Percentiles rank a stretch among this genome's conserved stretches.
Conservation (phyloP, 1,140 invertebrate genomes). For the Drosophila lini region DNA sequence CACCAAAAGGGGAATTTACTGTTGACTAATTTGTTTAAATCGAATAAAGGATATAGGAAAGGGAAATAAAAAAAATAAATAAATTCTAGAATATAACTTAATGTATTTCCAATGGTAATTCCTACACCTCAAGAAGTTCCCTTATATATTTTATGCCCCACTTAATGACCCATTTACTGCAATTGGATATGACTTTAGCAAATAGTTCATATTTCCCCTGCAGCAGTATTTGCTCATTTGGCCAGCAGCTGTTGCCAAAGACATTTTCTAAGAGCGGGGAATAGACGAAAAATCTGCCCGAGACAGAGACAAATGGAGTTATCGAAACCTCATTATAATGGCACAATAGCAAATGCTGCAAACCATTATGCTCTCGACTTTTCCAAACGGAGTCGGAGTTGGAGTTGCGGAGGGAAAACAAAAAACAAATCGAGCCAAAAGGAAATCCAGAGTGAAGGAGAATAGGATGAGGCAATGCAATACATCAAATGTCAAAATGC, state of each 20-base stretch:
- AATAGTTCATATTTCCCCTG: constrained; percentile 12
- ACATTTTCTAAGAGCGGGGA: constrained; percentile 7
- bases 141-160: background rate
- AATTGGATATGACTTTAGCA: constrained; percentile 7
- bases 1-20: background rate
- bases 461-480: constrained; percentile 56
- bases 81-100: no score
- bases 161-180: constrained; percentile 2
- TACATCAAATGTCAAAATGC: constrained; percentile 81
- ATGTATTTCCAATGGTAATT: constrained; percentile 6
- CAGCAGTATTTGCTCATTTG: constrained; percentile 9
- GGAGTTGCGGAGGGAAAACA: background rate
- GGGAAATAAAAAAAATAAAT: no score
- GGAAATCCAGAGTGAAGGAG: constrained; percentile 10
- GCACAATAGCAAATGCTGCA: constrained; percentile 57
- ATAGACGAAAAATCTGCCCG: constrained; percentile 52
- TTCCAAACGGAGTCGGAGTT: background rate
- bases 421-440: constrained; percentile 1
- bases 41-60: background rate
- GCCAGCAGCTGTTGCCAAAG: constrained; percentile 34
- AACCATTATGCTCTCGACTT: constrained; percentile 13
- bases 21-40: constrained; percentile 20
- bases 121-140: background rate
- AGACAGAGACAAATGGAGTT: constrained; percentile 80
- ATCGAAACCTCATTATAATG: constrained; percentile 81